Evolutionary conservation across 2,113 vertebrate genomes (phyloP).

Genomic region (Hippolais icterina): DNA sequence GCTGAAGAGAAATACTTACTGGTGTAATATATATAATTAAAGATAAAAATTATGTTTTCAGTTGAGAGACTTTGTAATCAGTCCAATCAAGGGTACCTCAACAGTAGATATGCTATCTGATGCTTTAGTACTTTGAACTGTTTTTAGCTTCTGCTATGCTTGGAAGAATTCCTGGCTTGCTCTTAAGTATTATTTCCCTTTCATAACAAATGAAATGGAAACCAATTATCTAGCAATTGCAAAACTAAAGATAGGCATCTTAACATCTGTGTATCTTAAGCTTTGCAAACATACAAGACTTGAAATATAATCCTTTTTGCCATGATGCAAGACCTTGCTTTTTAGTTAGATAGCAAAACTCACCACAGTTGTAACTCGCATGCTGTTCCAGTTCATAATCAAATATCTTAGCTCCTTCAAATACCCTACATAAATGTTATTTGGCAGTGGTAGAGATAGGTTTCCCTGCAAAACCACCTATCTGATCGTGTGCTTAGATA

Average conservation of each 20-base stretch:
- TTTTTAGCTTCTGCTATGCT: slow-evolving; percentile 3
- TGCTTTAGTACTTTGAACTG: neutral
- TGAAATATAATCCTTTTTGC: neutral
- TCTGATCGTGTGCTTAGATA: neutral
- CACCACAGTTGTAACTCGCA: neutral
- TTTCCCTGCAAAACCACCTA: neutral
- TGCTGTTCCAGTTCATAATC: neutral
- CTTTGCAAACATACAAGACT: slow-evolving; percentile 11
- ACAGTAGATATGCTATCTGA: neutral
- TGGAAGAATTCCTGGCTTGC: neutral
- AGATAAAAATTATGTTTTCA: neutral
- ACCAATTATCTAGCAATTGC: slow-evolving; percentile 5
- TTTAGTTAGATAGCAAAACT: neutral
- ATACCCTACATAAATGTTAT: neutral
- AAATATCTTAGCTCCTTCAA: neutral
- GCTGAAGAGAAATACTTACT: neutral
- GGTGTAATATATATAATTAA: neutral
- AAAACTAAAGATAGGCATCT: slow-evolving; percentile 4
- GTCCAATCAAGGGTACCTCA: neutral
- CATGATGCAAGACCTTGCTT: neutral
- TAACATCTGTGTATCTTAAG: neutral
- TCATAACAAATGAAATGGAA: slow-evolving; percentile 37
- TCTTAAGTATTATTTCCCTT: neutral
- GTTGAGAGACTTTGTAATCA: neutral
- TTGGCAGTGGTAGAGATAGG: neutral